Base-by-base conservation (phyloP, 2,888 invertebrate genomes). In the Folsomia candida region DNA sequence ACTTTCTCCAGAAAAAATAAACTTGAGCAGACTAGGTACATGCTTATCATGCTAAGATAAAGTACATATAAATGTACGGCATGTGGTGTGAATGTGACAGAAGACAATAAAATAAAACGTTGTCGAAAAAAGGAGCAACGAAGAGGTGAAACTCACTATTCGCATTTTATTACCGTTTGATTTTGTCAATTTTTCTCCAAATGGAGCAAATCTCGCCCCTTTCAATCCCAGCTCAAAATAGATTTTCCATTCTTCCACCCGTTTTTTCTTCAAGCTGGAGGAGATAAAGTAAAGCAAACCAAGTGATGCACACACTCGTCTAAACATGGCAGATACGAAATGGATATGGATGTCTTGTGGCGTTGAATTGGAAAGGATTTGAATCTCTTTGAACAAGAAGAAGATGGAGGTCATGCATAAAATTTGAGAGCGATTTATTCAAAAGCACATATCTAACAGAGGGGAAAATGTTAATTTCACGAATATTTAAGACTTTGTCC, bases 111-210 rank as follows among this genome's bases (percentile, higher is more conserved):
- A 37, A 37, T 37, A 37, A 4, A 37, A 37, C 14, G 37, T 14
- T 37, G 14, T 37, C 37, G 6, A 37, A 9, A 4, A 4, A 14
- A 37, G 14, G 14, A 14, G 37, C 37, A 37, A 9, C 37, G 6
- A 14, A 37, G 14, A 37, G 37, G 37, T 37, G 14, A 14, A 37
- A 37, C 37, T 37, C 37, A 37, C 37, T 37, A 37, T 62, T 29
- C 18, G 20, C 29, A 18, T 62, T 62, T 62, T 28, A 62, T 62
- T 62, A 18, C 29, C 62, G 18, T 62, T 62, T 26, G 62, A 62
- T 62, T 62, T 59, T 28, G 9, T 62, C 62, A 59, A 59, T 59
- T 59, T 59, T 59, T 18, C 26, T 24, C 24, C 59, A 59, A 59
- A 59, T 59, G 6, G 59, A 3, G 24, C 26, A 26, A 3, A 59